A percentile compares a stretch with the other conserved stretches of the same genome.
These are phyloP conservation scores for Dioctria linearis DNA, from an alignment of 2,888 invertebrate species.

Conservation along the genomic window DNA sequence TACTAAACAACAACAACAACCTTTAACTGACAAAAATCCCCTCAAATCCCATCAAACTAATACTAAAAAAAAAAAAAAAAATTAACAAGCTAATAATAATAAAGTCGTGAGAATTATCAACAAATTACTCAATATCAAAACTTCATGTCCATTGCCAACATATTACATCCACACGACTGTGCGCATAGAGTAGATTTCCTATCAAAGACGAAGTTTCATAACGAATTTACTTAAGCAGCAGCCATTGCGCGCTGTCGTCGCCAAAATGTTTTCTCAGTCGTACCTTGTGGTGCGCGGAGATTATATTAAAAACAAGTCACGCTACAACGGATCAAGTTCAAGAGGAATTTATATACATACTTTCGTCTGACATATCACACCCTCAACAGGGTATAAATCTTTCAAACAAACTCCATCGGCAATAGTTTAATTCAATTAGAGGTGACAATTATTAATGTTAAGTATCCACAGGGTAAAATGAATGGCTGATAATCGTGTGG, in stretches of 20 bases:
- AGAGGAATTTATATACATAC: constrained; percentile 39
- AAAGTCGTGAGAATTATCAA: constrained; percentile 37
- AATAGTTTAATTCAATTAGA: constrained; percentile 57
- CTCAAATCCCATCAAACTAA: neutral
- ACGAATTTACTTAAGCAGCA: no score
- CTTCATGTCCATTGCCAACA: no score
- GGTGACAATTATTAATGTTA: constrained; percentile 56
- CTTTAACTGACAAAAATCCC: constrained; percentile 16
- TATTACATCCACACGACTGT: neutral
- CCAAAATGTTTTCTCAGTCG: constrained; percentile 20
- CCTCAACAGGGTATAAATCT: constrained; percentile 40
- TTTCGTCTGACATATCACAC: constrained; percentile 17
- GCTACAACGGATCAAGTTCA: constrained; percentile 35
- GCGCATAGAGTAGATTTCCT: no score
- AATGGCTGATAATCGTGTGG: constrained; percentile 25
- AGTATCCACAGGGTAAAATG: constrained; percentile 26
- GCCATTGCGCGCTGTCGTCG: neutral
- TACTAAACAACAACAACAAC: no score
- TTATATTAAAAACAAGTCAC: constrained; percentile 16
- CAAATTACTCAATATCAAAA: constrained; percentile 22
- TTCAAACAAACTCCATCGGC: constrained; percentile 12
- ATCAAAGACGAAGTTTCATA: no score
- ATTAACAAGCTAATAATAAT: neutral
- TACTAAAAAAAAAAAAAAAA: constrained; percentile 24
- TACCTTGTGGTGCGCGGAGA: neutral